Base-by-base conservation (phyloP, 2,888 invertebrate genomes). In the Euphydryas editha region DNA sequence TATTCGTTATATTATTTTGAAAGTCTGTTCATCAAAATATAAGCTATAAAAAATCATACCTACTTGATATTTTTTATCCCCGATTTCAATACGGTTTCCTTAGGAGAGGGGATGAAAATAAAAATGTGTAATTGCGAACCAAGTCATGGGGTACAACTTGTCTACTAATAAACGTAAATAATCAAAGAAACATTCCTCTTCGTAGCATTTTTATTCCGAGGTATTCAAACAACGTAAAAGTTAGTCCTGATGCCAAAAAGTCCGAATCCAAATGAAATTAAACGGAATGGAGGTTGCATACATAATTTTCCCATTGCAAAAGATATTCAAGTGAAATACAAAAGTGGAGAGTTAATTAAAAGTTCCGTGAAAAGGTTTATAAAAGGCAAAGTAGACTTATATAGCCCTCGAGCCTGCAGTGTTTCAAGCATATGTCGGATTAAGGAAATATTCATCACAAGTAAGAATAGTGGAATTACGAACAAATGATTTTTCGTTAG, bases 331-430 rank as follows among this genome's bases (percentile, higher is more conserved):
- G 44, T 62, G 37, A 58, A 62, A 59, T 67, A 64, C 24, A 30
- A 60, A 60, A 62, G 54, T 42, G 57, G 57, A 62, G 61, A 65
- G 67, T 65, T 71, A 73, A 73, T 72, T 73, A 72, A 72, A 70
- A 71, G 56, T 70, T 70, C 56, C 62, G 64, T 67, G 57, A 60
- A 65, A 36, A 60, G 51, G 36, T 59, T 20, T 51, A 62, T 59
- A 55, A 57, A 62, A 51, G 49, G 21, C 49, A 24, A 51, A 51
- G 49, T 51, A 51, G 49, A 51, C 49, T 51, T 51, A 49, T 49
- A 24, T 24, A 15, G 15, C 49, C 24, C 49, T 51, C 21, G 15
- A 51, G 24, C 24, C 13, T 21, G 21, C 21, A n/a, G n/a, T 51
- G 49, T 51, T 51, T 15, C 49, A 51, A 51, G 49, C 49, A 21